Base-by-base conservation (phyloP, 2,888 invertebrate species). In the Chrysomela aeneicollis region DNA sequence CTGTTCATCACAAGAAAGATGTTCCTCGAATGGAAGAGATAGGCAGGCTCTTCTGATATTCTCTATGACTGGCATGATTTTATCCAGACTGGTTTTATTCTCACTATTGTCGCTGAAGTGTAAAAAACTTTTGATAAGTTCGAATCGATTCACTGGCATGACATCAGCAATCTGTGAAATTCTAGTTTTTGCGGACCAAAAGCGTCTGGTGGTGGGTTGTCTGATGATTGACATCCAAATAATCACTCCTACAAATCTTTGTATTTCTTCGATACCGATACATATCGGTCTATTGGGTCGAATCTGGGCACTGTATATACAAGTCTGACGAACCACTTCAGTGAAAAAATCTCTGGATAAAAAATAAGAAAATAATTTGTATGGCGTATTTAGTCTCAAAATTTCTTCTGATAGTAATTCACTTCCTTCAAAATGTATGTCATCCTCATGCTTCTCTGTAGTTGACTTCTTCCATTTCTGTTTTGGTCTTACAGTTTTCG, bases 81-180 rank as follows among this genome's bases (percentile, higher is more conserved):
- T 68, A 22, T 68, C 54, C 52, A 53, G 17, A 19, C 26, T 46
- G 18, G 5, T 64, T 46, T 37, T 52, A 32, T 18, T 52, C 21
- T 55, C 46, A 37, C n/a, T 60, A 47, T 61, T 61, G 52, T 61
- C 61, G n/a, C 52, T 51, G 32, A 65, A 66, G 47, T 65, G 61
- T 52, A 70, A 35, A 52, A 67, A 63, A 30, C 59, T 35, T 64
- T 64, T 69, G 22, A 64, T 42, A 21, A 59, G 32, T 59, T 67
- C 64, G 35, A 62, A 69, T 6, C 67, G 35, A 47, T 63, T 69
- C 26, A 67, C n/a, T 18, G 67, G 37, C 67, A 69, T 67, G 10
- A 67, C 49, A 37, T 65, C 58, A 10, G 68, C 62, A 32, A 68
- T 53, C 49, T 68, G 68, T 35, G 63, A 17, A 46, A 59, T 61